Percentiles rank a stretch among this genome's conserved stretches.
Conservation (phyloP, 2,113 vertebrate genomes). For the Piprites chloris region DNA sequence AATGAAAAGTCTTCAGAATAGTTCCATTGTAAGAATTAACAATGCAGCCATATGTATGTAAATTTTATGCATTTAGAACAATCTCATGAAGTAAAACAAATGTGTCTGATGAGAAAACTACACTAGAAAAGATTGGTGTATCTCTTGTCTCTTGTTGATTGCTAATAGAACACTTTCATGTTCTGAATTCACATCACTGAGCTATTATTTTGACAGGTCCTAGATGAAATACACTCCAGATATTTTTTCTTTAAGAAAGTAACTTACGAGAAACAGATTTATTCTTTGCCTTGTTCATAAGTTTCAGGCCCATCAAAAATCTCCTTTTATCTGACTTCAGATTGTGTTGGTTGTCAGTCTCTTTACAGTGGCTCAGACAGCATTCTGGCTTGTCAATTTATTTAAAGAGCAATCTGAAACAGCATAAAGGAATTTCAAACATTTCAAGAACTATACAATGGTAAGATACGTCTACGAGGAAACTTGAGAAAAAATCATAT, state of each 20-base stretch:
- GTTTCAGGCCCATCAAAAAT: slow-evolving; percentile 53
- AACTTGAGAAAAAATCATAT: not conserved
- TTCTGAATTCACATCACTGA: slow-evolving; percentile 40
- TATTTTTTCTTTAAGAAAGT: slow-evolving; percentile 47
- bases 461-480: not conserved
- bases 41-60: slow-evolving; percentile 3
- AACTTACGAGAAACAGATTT: slow-evolving; percentile 33
- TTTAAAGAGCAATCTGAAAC: not conserved
- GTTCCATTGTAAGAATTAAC: slow-evolving; percentile 1
- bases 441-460: not conserved
- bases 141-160: slow-evolving; percentile 56
- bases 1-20: not conserved
- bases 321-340: slow-evolving; percentile 62
- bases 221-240: slow-evolving; percentile 48
- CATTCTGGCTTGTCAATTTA: slow-evolving; percentile 43
- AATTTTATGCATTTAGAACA: slow-evolving; percentile 66
- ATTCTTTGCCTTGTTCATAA: slow-evolving; percentile 42
- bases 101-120: slow-evolving; percentile 41
- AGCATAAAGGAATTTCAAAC: slow-evolving; percentile 20
- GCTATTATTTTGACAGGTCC: slow-evolving; percentile 58
- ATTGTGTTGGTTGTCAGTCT: slow-evolving; percentile 64
- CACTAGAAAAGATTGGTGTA: slow-evolving; percentile 16
- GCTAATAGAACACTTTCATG: slow-evolving; percentile 57
- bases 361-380: not conserved
- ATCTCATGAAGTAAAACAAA: slow-evolving; percentile 52